phyloP scores from a whole-genome alignment of 2,797 vertebrate species.

The Chelidonichthys spinosus region DNA sequence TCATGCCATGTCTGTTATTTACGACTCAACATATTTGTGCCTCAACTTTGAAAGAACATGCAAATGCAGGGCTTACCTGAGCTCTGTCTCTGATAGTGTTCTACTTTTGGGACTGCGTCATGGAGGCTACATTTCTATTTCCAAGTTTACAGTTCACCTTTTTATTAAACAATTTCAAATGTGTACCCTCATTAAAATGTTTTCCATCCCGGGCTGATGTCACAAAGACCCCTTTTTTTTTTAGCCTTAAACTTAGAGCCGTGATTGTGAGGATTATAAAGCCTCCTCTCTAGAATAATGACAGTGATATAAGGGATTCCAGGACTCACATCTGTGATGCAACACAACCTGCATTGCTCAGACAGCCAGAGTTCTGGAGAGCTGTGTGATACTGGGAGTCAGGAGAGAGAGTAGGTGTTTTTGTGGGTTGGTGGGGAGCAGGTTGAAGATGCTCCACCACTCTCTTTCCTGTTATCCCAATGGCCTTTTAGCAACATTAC shows the following conservation, averaged over 20 bases:
- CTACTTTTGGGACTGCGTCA: constrained; percentile 10
- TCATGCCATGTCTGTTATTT: constrained; percentile 7
- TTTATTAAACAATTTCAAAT: constrained; percentile 15
- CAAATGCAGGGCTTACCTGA: constrained; percentile 18
- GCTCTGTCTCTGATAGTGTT: constrained; percentile 24
- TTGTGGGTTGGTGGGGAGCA: constrained; percentile 71
- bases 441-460: constrained; percentile 68
- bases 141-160: constrained; percentile 10
- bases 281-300: constrained; percentile 19
- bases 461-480: constrained; percentile 69
- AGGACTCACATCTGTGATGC: constrained; percentile 40
- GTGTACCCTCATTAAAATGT: constrained; percentile 11
- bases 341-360: constrained; percentile 45
- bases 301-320: constrained; percentile 35
- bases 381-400: constrained; percentile 43
- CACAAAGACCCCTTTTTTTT: constrained; percentile 10
- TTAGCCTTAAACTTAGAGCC: constrained; percentile 17
- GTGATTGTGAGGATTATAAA: constrained; percentile 36
- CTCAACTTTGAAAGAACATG: constrained; percentile 22
- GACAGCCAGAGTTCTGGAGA: constrained; percentile 40
- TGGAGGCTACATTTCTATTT: constrained; percentile 26
- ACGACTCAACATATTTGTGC: constrained; percentile 9
- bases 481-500: constrained; percentile 71
- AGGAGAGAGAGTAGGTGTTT: constrained; percentile 66
- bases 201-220: constrained; percentile 5